Base-by-base conservation (phyloP, 35 echinoderm and acorn worm species). In the Patiria miniata region DNA sequence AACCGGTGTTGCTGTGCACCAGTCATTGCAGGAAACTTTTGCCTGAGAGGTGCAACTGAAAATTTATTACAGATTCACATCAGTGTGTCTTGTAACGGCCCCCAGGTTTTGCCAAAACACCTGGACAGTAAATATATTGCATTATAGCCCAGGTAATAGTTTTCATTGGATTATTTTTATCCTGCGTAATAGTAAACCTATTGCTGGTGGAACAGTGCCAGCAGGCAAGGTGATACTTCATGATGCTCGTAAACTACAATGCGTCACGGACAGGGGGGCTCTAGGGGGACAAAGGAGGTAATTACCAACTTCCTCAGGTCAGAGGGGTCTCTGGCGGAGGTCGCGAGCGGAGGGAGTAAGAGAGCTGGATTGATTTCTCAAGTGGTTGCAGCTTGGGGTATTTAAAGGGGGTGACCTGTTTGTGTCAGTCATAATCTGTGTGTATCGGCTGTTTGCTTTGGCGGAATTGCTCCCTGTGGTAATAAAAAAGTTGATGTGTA, bases 261-360 rank as follows among this genome's bases (percentile, higher is more conserved):
- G 65, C 65, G 65, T 73, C 65, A 73, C 26, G 34, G 65, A 9
- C 26, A n/a, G n/a, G n/a, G n/a, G n/a, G n/a, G n/a, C n/a, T n/a
- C 65, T 34, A 32, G 65, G 65, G 65, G 65, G 65, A 73, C 65
- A 73, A 26, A 32, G 26, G 34, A 73, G 65, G 65, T 73, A 73
- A 73, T 73, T 73, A 26, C 65, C 65, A 32, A 73, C 65, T 73
- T 73, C 65, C 65, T 73, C 26, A 34, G 65, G 65, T 73, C 65
- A 73, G 26, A 73, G 65, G 65, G 26, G 26, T 73, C 26, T 34
- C 23, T 73, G 26, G 65, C 26, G 14, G 65, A 73, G 65, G 65
- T 73, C 65, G 29, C 29, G 19, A 73, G 34, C 3, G 29, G 65
- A 36, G 65, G 65, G 65, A 4, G 65, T 73, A 73, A 73, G 34